Evolutionary conservation across 2,888 invertebrate genomes (phyloP), one percentile per base, ranked within the genome.

Genomic region (Parnassius apollo): DNA sequence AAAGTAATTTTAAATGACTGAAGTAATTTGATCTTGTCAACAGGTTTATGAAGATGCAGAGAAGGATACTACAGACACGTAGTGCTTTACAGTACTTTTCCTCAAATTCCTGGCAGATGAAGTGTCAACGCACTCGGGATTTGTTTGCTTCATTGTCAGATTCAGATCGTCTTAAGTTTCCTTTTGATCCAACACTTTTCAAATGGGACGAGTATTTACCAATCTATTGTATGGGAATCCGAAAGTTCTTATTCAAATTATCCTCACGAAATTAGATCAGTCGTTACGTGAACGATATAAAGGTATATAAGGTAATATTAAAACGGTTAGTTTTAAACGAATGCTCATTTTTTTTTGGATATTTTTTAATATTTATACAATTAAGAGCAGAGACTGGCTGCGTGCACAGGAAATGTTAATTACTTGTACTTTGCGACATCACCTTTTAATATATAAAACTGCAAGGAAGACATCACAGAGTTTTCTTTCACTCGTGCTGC

Each of bases 31-130:
- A 35, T 35, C 35, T 64, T 58, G 18, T 63, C 73, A 66, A 45
- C 73, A 83, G 82, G 57, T 75, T 73, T 65, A 68, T 75, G 44
- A 75, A 77, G 65, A 65, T 75, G n/a, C 76, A 77, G 48, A 66
- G 57, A 2, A 75, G 63, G 59, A 60, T 74, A 4, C 35, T 55
- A 2, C 55, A 62, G 2, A 62, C 70, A 1, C 66, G 69, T 7
- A 60, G 67, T 9, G 66, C 65, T 9, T 54, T 72, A n/a, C 68
- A 69, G 11, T 72, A 65, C 48, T 73, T 73, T 52, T 66, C 69
- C 8, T 66, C 66, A 7, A 63, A 66, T n/a, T 65, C 62, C 1
- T 73, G 73, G 73, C 12, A 61, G 7, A 71, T 73, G 57, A 48
- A 61, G 65, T 59, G 58, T 66, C n/a, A 65, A 9, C 49, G 66